Conservation (phyloP, 2,888 invertebrate species). For the Leptopilina myrica region DNA sequence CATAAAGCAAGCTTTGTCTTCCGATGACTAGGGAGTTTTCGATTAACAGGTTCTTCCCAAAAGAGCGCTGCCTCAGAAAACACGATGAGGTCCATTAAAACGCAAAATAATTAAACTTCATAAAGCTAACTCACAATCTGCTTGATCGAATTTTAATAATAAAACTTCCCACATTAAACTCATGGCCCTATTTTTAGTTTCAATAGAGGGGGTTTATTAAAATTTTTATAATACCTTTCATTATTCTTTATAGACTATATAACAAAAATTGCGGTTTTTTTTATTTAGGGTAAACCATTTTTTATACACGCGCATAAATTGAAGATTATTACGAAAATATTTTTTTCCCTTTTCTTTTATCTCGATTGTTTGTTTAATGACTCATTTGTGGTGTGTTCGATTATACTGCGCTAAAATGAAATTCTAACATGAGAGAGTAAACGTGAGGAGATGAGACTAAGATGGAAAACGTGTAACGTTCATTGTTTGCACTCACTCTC, state of each 20-base stretch:
- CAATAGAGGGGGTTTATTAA: neutral
- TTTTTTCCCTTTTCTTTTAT: too few relatives aligned
- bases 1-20: slow-evolving; percentile 34
- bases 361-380: too few relatives aligned
- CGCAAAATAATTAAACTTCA: slow-evolving; percentile 29
- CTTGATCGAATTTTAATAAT: slow-evolving; percentile 15
- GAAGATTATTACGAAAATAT: too few relatives aligned
- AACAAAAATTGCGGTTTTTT: neutral
- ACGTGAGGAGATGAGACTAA: slow-evolving; percentile 46
- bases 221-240: neutral
- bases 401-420: slow-evolving; percentile 34
- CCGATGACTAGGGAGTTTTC: slow-evolving; percentile 34
- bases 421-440: slow-evolving; percentile 52
- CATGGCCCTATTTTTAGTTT: neutral
- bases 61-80: slow-evolving; percentile 29
- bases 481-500: slow-evolving; percentile 46
- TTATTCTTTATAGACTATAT: neutral
- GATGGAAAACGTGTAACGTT: slow-evolving; percentile 56
- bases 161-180: slow-evolving; percentile 2
- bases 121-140: slow-evolving; percentile 24
- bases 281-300: neutral
- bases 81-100: slow-evolving; percentile 30
- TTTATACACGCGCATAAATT: too few relatives aligned
- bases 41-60: slow-evolving; percentile 33
- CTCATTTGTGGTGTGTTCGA: neutral